Evolutionary conservation across 2,888 invertebrate species (phyloP).

Genomic region (Trypoxylon attenuatum): DNA sequence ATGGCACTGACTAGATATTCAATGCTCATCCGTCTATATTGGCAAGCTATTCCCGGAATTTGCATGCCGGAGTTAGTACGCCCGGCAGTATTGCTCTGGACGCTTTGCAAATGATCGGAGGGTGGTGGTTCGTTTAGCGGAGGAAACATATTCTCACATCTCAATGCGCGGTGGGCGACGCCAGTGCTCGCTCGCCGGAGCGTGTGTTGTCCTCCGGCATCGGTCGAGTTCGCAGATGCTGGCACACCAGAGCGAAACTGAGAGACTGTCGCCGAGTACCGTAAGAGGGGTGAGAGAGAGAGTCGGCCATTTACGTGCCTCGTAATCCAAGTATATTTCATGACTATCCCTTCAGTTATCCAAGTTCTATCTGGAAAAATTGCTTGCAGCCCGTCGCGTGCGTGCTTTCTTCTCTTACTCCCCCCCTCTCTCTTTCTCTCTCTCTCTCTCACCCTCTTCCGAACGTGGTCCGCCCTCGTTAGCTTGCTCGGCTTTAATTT

Average conservation of each 20-base stretch:
- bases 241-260: too few species aligned
- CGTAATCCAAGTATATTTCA: conserved; percentile 26
- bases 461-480: too few species aligned
- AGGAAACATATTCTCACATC: conserved; percentile 37
- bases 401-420: too few species aligned
- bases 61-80: conserved; percentile 18
- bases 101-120: conserved; percentile 29
- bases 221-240: not conserved
- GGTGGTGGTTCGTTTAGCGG: conserved; percentile 32
- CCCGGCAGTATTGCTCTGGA: conserved; percentile 27
- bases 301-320: conserved; percentile 19
- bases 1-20: conserved; percentile 33
- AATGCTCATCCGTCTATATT: conserved; percentile 43
- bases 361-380: not conserved
- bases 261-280: too few species aligned
- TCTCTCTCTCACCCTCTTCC: too few species aligned
- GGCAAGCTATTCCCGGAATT: conserved; percentile 44
- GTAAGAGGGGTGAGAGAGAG: too few species aligned
- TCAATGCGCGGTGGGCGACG: conserved; percentile 22
- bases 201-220: conserved; percentile 2
- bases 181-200: not conserved
- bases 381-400: too few species aligned
- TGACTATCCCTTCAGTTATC: not conserved
- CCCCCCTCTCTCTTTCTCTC: too few species aligned
- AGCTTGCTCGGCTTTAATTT: too few species aligned